Percentiles rank a stretch among this genome's conserved stretches.
Evolutionary conservation across 2,888 invertebrate genomes (phyloP).

Genomic region (Caenorhabditis angaria): DNA sequence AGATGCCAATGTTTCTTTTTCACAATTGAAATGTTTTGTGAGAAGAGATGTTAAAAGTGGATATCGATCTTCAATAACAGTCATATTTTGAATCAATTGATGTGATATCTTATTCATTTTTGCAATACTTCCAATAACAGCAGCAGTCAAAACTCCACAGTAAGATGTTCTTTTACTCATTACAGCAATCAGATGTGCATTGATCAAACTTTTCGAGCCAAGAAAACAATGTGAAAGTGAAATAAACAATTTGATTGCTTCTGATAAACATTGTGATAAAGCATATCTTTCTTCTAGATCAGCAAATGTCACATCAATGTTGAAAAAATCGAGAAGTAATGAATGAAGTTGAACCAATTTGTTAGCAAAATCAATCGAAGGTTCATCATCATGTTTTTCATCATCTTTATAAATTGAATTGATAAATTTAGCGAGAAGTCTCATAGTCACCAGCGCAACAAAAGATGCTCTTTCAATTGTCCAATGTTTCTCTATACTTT

Average conservation of each 20-base stretch:
- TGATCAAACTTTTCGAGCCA: slow-evolving; percentile 78
- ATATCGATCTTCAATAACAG: slow-evolving; percentile 23
- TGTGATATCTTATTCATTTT: slow-evolving; percentile 33
- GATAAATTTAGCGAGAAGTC: slow-evolving; percentile 33
- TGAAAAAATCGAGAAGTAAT: slow-evolving; percentile 33
- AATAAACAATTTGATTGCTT: slow-evolving; percentile 89
- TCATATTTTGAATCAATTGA: slow-evolving; percentile 17
- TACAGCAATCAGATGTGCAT: slow-evolving; percentile 43
- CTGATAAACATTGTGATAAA: slow-evolving; percentile 75
- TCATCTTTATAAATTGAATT: slow-evolving; percentile 27
- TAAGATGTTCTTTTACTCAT: slow-evolving; percentile 24
- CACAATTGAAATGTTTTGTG: slow-evolving; percentile 78
- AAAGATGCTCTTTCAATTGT: slow-evolving; percentile 56
- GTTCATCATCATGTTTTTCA: slow-evolving; percentile 26
- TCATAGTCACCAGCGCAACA: slow-evolving; percentile 51
- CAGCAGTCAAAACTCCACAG: slow-evolving; percentile 28
- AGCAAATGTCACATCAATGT: slow-evolving; percentile 2
- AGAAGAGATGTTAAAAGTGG: slow-evolving; percentile 81
- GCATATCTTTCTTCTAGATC: slow-evolving; percentile 24
- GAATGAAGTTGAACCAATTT: slow-evolving; percentile 30
- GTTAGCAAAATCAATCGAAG: slow-evolving; percentile 36
- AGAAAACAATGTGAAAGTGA: slow-evolving; percentile 94
- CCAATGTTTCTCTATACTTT: slow-evolving; percentile 51
- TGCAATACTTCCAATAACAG: slow-evolving; percentile 44
- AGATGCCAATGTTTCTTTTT: slow-evolving; percentile 30